Conservation (phyloP, 2,888 invertebrate species). For the Rhamnusium bicolor region DNA sequence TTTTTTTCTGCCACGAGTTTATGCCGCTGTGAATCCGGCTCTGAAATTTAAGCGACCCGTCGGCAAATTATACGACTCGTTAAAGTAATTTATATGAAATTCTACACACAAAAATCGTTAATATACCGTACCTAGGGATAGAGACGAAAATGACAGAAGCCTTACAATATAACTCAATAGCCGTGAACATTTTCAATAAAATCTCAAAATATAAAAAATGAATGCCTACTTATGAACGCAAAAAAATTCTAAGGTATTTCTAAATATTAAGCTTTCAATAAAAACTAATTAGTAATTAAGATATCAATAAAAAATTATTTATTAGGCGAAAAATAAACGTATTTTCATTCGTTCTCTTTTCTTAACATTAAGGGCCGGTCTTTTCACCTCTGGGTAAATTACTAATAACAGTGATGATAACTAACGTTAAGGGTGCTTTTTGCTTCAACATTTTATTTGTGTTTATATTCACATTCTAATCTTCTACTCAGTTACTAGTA, state of each 20-base stretch:
- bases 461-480: no score
- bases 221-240: not conserved
- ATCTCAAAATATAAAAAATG: constrained; percentile 2
- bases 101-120: constrained; percentile 46
- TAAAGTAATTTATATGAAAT: constrained; percentile 53
- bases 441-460: no score
- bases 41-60: constrained; percentile 3
- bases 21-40: not conserved
- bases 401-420: no score
- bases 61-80: constrained; percentile 48
- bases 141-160: constrained; percentile 10
- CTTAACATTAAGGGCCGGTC: no score
- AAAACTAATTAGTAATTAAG: not conserved
- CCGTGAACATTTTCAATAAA: constrained; percentile 16
- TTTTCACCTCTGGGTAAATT: no score
- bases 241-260: not conserved
- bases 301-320: no score
- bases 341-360: no score
- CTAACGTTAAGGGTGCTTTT: no score
- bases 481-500: no score
- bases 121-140: constrained; percentile 29
- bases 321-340: no score
- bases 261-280: not conserved
- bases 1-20: no score
- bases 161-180: constrained; percentile 9